Percentiles rank a stretch among this genome's conserved stretches.
Evolutionary conservation across 1,140 invertebrate species (phyloP).

Genomic region (Eupristina koningsbergeri): DNA sequence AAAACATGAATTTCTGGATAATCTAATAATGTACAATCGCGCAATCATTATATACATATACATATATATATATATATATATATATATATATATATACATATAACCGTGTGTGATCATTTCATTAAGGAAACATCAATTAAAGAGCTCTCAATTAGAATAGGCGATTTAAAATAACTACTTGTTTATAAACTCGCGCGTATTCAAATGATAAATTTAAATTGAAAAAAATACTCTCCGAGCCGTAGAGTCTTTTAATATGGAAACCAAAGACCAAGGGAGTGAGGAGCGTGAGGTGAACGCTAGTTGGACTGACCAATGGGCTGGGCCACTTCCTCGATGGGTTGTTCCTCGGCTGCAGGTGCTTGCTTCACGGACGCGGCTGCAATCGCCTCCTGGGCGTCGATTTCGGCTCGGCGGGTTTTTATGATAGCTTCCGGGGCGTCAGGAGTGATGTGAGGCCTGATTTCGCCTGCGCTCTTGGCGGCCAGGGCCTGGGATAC

Average conservation of each 20-base stretch:
- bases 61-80: too few species aligned
- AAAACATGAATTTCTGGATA: too few species aligned
- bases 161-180: too few species aligned
- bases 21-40: too few species aligned
- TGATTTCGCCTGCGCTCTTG: constrained; percentile 31
- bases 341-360: constrained; percentile 18
- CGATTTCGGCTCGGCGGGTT: constrained; percentile 50
- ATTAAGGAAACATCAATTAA: too few species aligned
- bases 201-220: too few species aligned
- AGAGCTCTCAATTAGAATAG: too few species aligned
- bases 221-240: too few species aligned
- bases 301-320: constrained; percentile 17
- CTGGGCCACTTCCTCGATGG: constrained; percentile 1
- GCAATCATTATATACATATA: too few species aligned
- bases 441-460: constrained; percentile 52
- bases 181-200: too few species aligned
- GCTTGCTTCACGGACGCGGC: constrained; percentile 16
- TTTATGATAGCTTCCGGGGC: constrained; percentile 56
- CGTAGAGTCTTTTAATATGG: background rate
- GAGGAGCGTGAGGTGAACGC: background rate
- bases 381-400: constrained; percentile 36
- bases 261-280: background rate
- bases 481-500: background rate
- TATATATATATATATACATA: too few species aligned
- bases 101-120: too few species aligned